Evolutionary conservation across 2,113 vertebrate genomes (phyloP).

Genomic region (Willisornis vidua): DNA sequence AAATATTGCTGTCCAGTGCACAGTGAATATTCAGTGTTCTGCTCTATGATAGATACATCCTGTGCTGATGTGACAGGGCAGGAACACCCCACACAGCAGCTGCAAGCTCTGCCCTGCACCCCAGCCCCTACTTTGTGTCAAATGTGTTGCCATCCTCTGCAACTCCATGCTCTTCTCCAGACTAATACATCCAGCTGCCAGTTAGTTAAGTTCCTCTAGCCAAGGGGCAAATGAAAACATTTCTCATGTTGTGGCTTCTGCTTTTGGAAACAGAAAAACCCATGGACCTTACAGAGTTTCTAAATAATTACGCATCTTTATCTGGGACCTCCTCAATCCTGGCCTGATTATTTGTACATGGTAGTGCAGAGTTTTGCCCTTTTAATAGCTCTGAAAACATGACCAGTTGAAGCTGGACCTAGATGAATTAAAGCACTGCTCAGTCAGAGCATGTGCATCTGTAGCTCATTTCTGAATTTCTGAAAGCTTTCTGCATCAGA

Average conservation of each 20-base stretch:
- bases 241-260: neutral
- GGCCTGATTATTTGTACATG: neutral
- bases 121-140: neutral
- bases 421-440: neutral
- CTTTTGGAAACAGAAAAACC: neutral
- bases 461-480: neutral
- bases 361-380: neutral
- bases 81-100: neutral
- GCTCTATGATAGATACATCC: neutral
- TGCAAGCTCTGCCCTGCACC: neutral
- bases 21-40: conserved; percentile 28
- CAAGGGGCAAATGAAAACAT: neutral
- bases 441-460: neutral
- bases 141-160: neutral
- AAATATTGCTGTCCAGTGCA: conserved; percentile 44
- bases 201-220: neutral
- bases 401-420: neutral
- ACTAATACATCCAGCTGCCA: neutral
- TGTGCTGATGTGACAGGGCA: neutral
- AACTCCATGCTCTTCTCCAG: neutral
- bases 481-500: neutral
- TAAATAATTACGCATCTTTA: neutral
- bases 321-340: neutral
- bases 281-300: neutral
- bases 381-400: neutral